Base-by-base conservation (phyloP, 2,888 invertebrate species). In the Mythimna lalbum region DNA sequence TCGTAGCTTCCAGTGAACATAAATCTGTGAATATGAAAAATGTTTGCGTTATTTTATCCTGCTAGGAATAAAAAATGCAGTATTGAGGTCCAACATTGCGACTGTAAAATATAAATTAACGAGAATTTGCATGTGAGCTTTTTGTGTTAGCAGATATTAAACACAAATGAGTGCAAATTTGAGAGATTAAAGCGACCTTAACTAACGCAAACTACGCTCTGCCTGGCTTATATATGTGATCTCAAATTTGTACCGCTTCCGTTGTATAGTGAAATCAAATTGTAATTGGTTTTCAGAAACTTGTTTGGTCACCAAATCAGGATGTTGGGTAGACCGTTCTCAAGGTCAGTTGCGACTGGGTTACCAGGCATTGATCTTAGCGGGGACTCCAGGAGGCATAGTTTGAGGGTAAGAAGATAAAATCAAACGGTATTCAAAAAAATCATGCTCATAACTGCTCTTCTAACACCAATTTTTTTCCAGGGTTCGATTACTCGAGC, bases 401-500 rank as follows among this genome's bases (percentile, higher is more conserved):
- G 97, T 89, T 93, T 97, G 81, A 92, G 97, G 93, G 97, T 97
- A 94, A 94, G 95, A 27, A 9, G 17, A 31, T 2, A 31, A n/a
- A n/a, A 31, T 10, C 31, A 33, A 55, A 9, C 19, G 31, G 2
- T 31, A n/a, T 31, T 31, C 1, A 6, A 52, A 14, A n/a, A 43
- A 17, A 43, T 43, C 1, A 57, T 14, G 1, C 4, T 14, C 7
- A 31, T 5, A 53, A 57, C 7, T 33, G 31, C 3, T 33, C 3
- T 31, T 52, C 5, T 63, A n/a, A 76, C 23, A 19, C 14, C 0
- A 2, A 21, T 49, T 88, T 92, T 57, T 39, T 78, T 80, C n/a
- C 94, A 98, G 98, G 98, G 98, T 76, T 98, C 98, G 61, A 95
- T 98, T 91, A 97, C 97, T 73, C 96, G 98, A 74, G 98, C 98